These are phyloP conservation scores for Strigamia maritima DNA, from an alignment of 2,888 invertebrate genomes.

Conservation along the genomic window DNA sequence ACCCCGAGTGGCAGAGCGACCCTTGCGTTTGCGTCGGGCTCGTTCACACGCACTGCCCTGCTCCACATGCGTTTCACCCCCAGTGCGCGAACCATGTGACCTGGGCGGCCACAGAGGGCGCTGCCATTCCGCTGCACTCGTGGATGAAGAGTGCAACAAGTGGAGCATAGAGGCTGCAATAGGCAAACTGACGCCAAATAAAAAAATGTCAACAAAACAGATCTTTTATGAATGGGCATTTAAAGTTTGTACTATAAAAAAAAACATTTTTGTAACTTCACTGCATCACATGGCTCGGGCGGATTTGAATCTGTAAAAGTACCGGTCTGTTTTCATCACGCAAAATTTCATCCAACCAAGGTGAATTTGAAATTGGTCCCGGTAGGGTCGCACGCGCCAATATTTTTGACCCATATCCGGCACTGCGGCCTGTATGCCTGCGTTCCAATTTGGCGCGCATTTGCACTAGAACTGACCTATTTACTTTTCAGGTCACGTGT, in stretches of 20 bases:
- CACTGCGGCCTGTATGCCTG: conserved; percentile 30
- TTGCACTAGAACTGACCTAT: conserved; percentile 31
- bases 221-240: not conserved
- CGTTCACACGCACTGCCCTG: conserved; percentile 32
- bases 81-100: conserved; percentile 31
- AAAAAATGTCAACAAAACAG: not conserved
- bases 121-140: conserved; percentile 34
- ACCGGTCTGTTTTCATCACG: not conserved
- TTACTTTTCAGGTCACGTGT: conserved; percentile 38
- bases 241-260: too few species aligned
- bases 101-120: conserved; percentile 12
- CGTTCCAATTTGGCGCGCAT: conserved; percentile 36
- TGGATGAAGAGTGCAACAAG: conserved; percentile 34
- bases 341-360: not conserved
- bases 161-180: conserved; percentile 24
- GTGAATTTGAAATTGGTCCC: not conserved
- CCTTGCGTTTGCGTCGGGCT: not conserved
- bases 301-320: not conserved
- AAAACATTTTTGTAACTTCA: not conserved
- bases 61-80: conserved; percentile 26
- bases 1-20: not conserved
- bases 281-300: not conserved
- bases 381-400: conserved; percentile 30
- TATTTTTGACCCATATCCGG: conserved; percentile 37
- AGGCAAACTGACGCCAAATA: not conserved